Evolutionary conservation across 1,140 invertebrate species (phyloP), one percentile per base, ranked within the genome.

Genomic region (Drosophila murphyi): DNA sequence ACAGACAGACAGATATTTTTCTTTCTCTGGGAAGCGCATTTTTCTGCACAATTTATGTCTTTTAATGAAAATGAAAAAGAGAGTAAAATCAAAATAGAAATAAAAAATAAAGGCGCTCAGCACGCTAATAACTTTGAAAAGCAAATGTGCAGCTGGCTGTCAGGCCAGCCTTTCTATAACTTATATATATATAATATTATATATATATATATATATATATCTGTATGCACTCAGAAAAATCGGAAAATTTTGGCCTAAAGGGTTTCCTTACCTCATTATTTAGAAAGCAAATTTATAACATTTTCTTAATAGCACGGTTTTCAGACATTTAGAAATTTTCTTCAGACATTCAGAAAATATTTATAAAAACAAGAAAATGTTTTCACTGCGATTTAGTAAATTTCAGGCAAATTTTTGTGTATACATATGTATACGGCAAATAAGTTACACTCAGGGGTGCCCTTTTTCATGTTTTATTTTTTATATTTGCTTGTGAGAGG

Each of bases 11-110:
- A 76, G 55, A 72, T 72, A 87, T 82, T 81, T 70, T 78, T 86
- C 59, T 64, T 29, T 28, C 35, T 47, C 59, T 59, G 69, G 48
- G 52, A 59, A 72, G 48, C 75, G 78, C 82, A 88, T 89, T 88
- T 89, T 89, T 83, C 85, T 88, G 85, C 85, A 89, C 85, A 88
- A 88, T 88, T 88, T 88, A 88, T 88, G 85, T 83, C 85, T 88
- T 83, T 88, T 88, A 88, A 88, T 88, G 85, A 89, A 89, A 88
- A 89, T 80, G 59, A 77, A 72, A 59, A 29, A 41, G 45, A 59
- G 63, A 61, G 35, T 60, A 81, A 86, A 73, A 70, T 47, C 45
- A 67, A 68, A 67, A 76, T 43, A 80, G 75, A 75, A 68, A 59
- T 65, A 41, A 2, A 43, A 43, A 43, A 43, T 34, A 20, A 20